Evolutionary conservation across 2,888 invertebrate genomes (phyloP).

Genomic region (Apamea sordens): DNA sequence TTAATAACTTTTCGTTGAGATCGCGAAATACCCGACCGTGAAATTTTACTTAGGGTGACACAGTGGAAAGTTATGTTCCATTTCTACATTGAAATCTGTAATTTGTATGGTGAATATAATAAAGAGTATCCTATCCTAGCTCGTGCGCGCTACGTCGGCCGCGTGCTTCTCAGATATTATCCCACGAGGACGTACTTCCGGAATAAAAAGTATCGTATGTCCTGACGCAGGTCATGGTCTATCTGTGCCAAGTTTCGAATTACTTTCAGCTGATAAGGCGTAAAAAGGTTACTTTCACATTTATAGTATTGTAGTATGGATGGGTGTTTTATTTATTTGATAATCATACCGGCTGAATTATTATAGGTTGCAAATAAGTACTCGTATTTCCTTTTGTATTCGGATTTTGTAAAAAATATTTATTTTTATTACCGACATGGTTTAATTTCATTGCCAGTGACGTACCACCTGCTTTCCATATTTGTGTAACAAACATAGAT

Average conservation of each 20-base stretch:
- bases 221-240: too few relatives aligned
- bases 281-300: neutral
- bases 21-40: too few relatives aligned
- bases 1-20: neutral
- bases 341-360: neutral
- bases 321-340: neutral
- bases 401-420: neutral
- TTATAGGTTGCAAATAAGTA: neutral
- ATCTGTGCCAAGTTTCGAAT: neutral
- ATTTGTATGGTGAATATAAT: neutral
- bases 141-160: too few relatives aligned
- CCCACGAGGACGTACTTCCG: too few relatives aligned
- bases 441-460: neutral
- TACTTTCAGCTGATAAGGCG: neutral
- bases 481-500: constrained; percentile 18
- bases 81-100: neutral
- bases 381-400: neutral
- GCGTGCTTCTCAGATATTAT: neutral
- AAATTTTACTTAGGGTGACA: too few relatives aligned
- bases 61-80: neutral
- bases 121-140: neutral
- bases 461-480: neutral
- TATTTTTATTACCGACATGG: too few relatives aligned
- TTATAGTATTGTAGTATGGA: neutral
- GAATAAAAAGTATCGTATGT: too few relatives aligned